Base-by-base conservation (phyloP, 2,113 vertebrate species). In the Embiotoca jacksoni region DNA sequence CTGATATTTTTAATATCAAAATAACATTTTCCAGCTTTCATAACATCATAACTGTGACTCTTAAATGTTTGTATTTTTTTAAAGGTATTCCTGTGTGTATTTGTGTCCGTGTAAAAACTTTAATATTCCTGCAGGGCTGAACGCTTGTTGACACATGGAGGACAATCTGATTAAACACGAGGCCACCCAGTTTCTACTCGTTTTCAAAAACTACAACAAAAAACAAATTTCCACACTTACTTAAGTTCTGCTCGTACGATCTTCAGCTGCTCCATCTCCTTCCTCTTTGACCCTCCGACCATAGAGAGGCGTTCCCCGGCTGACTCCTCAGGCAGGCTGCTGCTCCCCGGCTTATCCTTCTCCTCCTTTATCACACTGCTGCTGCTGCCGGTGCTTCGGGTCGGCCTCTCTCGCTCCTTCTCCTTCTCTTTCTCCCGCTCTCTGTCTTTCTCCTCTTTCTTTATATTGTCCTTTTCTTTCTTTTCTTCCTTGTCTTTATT, bases 191-290 rank as follows among this genome's bases (percentile, higher is more conserved):
- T 9, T 44, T 23, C 23, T 23, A 23, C 23, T 23, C 23, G 23
- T 23, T 23, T 23, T 23, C 23, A 23, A 23, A 23, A 23, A 23
- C 23, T 23, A 23, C 23, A 23, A 23, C 23, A 23, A 23, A 23
- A 23, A 23, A 23, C 23, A 23, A 23, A 23, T 23, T 23, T 23
- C 23, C 23, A 23, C 7, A 52, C 49, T 91, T 94, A 99, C 98
- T 99, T 99, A n/a, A 99, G 96, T 67, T 99, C 98, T 41, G 94
- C 92, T 80, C 93, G 75, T 62, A 95, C 83, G 0, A 95, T 93
- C 75, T 98, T 99, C 86, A 99, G 81, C 13, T 99, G 98, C 86
- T 99, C 98, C 85, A 98, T 94, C 58, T 96, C 92, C 83, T 99
- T 95, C 84, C 94, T 92, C 87, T 96, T 95, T 9, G 94, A 93